Percentiles rank a stretch among this genome's conserved stretches.
These are phyloP conservation scores for Caenorhabditis sulstoni DNA, from an alignment of 2,888 invertebrate genomes.

Conservation along the genomic window DNA sequence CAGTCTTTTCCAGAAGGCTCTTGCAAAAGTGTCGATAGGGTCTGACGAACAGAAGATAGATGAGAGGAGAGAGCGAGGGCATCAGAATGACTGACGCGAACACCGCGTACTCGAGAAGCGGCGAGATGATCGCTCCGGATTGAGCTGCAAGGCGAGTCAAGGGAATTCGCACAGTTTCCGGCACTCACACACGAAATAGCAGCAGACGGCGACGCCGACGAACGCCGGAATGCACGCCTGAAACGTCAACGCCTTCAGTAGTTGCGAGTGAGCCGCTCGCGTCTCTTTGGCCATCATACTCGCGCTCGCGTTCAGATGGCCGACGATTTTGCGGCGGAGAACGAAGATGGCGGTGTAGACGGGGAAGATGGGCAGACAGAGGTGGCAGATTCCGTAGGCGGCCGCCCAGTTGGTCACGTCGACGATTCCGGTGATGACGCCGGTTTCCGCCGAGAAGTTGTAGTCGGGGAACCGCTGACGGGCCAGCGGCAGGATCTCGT, in stretches of 20 bases:
- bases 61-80: constrained; percentile 31
- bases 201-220: constrained; percentile 12
- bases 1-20: not conserved
- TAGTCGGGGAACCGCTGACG: constrained; percentile 22
- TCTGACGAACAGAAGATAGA: constrained; percentile 34
- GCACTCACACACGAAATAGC: constrained; percentile 20
- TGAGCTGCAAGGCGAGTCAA: constrained; percentile 13
- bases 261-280: constrained; percentile 23
- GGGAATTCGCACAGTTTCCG: not conserved
- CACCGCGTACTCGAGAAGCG: constrained; percentile 27
- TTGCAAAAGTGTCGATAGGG: constrained; percentile 21
- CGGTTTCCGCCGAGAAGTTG: constrained; percentile 7
- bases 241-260: constrained; percentile 34
- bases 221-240: constrained; percentile 30
- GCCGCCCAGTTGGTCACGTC: constrained; percentile 10
- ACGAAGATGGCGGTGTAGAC: constrained; percentile 44
- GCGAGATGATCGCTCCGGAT: constrained; percentile 20
- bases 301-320: constrained; percentile 7
- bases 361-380: constrained; percentile 32
- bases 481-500: constrained; percentile 18
- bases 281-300: constrained; percentile 40
- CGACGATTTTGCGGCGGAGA: constrained; percentile 38
- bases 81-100: constrained; percentile 28
- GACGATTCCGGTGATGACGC: constrained; percentile 31
- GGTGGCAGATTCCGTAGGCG: constrained; percentile 19